Percentiles rank a stretch among this genome's conserved stretches.
Evolutionary conservation across 2,797 vertebrate genomes (phyloP).

Genomic region (Darevskia mixta): DNA sequence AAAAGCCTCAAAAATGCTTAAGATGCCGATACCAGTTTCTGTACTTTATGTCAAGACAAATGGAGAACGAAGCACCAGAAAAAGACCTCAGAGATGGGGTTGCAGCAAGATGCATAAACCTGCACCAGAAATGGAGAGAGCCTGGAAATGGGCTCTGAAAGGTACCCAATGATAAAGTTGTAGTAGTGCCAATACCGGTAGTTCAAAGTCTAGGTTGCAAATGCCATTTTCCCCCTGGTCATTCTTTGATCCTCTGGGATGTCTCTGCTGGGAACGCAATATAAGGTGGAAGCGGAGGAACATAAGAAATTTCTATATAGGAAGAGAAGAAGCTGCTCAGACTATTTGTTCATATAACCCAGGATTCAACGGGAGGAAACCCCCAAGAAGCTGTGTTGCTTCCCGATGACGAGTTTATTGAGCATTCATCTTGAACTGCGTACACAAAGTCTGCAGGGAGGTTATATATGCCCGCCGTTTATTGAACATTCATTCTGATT

Average conservation of each 20-base stretch:
- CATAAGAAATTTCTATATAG: background rate
- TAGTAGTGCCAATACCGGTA: background rate
- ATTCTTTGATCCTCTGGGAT: background rate
- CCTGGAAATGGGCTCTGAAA: background rate
- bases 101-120: background rate
- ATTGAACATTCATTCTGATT: no score
- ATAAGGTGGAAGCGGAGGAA: background rate
- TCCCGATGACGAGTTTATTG: no score
- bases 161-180: conserved; percentile 5
- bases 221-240: background rate
- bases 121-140: no score
- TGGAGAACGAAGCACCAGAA: conserved; percentile 21
- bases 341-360: background rate
- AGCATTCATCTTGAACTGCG: no score
- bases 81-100: background rate
- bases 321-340: no score
- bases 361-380: no score
- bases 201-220: background rate
- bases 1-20: background rate
- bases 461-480: no score
- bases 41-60: conserved; percentile 17
- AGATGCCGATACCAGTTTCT: conserved; percentile 7
- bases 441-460: no score
- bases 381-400: no score
- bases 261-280: background rate